These are phyloP conservation scores for Pteronotus mesoamericanus DNA, from an alignment of 2,797 vertebrate species.

Conservation along the genomic window DNA sequence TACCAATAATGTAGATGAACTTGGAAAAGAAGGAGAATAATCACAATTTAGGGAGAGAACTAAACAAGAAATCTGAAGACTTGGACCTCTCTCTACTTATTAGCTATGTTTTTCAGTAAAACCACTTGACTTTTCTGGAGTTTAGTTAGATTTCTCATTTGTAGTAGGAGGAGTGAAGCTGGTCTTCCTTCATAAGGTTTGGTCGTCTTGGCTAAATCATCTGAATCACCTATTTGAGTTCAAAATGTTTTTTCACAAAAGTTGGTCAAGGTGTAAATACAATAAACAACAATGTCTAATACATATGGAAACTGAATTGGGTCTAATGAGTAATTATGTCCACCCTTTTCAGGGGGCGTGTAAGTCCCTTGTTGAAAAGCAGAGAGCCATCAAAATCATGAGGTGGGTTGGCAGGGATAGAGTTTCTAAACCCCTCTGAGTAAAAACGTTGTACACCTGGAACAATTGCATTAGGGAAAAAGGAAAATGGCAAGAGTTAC, in stretches of 20 bases:
- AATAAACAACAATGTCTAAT: neutral
- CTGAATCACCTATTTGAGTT: neutral
- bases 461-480: neutral
- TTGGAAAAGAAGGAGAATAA: neutral
- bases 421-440: neutral
- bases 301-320: neutral
- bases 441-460: neutral
- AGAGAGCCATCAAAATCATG: neutral
- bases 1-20: neutral
- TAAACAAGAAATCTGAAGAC: slow-evolving; percentile 10
- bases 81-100: neutral
- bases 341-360: neutral
- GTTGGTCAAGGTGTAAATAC: neutral
- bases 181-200: neutral
- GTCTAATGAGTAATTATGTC: neutral
- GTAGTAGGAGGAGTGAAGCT: neutral
- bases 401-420: neutral
- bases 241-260: neutral
- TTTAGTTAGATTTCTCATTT: neutral
- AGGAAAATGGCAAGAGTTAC: neutral
- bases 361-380: neutral
- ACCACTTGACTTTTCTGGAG: neutral
- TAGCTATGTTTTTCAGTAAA: neutral
- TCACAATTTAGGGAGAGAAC: neutral
- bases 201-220: neutral